Conservation (phyloP, 2,113 vertebrate species). For the Antigone vipio region DNA sequence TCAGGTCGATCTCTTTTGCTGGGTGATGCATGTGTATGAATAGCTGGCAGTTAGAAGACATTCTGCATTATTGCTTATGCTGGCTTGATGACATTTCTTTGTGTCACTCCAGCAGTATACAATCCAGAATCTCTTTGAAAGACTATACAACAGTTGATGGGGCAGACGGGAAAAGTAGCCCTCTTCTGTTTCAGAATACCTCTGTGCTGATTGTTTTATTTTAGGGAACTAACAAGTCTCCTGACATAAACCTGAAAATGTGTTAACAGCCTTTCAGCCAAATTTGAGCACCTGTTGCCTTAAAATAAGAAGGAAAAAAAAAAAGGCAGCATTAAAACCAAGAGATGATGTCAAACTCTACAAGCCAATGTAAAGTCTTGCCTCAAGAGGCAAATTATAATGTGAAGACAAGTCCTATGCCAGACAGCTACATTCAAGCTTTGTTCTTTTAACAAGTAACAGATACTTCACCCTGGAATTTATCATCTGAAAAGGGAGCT, state of each 20-base stretch:
- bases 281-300: neutral
- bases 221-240: neutral
- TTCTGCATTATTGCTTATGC: neutral
- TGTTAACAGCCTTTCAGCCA: neutral
- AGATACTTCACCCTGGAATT: neutral
- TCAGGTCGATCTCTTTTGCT: neutral
- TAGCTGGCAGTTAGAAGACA: neutral
- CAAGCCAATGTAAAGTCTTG: neutral
- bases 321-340: neutral
- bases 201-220: neutral
- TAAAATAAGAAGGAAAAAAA: neutral
- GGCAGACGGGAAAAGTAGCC: fast-evolving
- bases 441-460: neutral
- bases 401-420: neutral
- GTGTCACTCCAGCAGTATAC: neutral
- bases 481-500: neutral
- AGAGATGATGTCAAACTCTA: neutral
- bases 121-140: neutral
- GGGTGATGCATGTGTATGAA: neutral
- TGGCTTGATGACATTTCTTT: neutral
- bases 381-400: neutral
- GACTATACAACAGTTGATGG: neutral
- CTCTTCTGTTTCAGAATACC: neutral
- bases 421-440: neutral
- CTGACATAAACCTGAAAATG: neutral